These are phyloP conservation scores for Empidonax alnorum DNA, from an alignment of 2,113 vertebrate genomes.

Conservation along the genomic window DNA sequence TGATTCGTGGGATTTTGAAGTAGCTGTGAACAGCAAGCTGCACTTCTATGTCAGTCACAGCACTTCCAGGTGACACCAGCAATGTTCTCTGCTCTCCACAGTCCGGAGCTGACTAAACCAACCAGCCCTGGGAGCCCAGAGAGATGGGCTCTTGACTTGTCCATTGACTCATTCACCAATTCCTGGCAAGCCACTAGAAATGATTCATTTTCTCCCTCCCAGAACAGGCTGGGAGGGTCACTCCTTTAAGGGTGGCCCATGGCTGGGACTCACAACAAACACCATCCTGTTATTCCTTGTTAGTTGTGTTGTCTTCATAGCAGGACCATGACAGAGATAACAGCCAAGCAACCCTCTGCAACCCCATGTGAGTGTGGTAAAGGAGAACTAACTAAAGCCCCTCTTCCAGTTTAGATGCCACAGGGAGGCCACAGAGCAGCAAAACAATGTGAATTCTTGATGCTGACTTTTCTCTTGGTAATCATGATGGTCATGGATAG, in stretches of 20 bases:
- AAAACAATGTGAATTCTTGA: neutral
- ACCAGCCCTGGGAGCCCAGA: neutral
- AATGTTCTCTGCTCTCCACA: neutral
- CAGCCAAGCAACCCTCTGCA: neutral
- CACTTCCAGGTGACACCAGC: neutral
- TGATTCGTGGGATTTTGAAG: neutral
- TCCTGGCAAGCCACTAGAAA: neutral
- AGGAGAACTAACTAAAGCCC: neutral
- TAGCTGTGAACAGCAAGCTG: neutral
- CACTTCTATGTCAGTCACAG: fast-evolving
- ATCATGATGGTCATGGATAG: too few relatives aligned
- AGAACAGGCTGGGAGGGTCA: neutral
- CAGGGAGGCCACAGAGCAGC: neutral
- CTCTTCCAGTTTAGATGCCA: neutral
- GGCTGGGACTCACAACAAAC: neutral
- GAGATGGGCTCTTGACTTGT: neutral
- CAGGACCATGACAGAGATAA: neutral
- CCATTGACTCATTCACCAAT: neutral
- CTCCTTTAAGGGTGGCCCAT: neutral
- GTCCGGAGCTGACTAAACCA: neutral
- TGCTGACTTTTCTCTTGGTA: neutral
- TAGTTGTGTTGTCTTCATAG: neutral
- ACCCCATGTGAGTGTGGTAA: fast-evolving
- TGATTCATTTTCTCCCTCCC: neutral
- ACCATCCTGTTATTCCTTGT: neutral